A percentile compares a stretch with the other conserved stretches of the same genome.
Conservation (phyloP, 2,113 vertebrate species). For the Donacobius atricapilla region DNA sequence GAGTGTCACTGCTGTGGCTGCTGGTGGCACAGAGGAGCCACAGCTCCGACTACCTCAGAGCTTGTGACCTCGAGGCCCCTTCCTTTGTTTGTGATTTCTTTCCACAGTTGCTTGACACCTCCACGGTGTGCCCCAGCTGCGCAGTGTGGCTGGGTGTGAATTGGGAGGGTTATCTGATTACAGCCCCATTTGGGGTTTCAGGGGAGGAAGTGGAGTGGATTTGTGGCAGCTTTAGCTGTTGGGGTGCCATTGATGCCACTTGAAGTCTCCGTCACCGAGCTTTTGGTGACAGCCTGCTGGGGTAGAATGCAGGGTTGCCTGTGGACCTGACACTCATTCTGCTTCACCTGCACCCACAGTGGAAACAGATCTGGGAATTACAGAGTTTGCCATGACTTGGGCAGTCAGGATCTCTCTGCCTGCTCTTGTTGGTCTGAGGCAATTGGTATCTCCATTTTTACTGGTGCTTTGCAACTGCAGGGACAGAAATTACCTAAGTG, state of each 20-base stretch:
- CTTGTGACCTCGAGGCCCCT: neutral
- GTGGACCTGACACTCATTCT: neutral
- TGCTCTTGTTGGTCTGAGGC: neutral
- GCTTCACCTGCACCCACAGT: neutral
- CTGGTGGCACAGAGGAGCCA: neutral
- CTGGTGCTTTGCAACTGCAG: neutral
- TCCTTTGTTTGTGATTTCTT: neutral
- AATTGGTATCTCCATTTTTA: neutral
- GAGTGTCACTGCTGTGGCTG: neutral
- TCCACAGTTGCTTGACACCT: neutral
- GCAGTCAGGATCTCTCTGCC: neutral
- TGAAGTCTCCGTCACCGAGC: neutral
- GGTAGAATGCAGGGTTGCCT: neutral
- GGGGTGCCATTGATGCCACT: neutral
- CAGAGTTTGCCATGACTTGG: neutral
- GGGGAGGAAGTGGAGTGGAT: neutral
- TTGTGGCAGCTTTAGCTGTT: neutral
- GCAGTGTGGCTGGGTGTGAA: neutral
- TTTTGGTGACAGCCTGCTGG: neutral
- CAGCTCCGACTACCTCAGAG: neutral
- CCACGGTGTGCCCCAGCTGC: accelerated
- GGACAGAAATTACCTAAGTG: neutral
- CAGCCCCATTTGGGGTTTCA: neutral
- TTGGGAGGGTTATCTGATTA: neutral
- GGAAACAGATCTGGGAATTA: neutral